These are phyloP conservation scores for Lacanobia wlatinum DNA, from an alignment of 2,888 invertebrate genomes.

Conservation along the genomic window DNA sequence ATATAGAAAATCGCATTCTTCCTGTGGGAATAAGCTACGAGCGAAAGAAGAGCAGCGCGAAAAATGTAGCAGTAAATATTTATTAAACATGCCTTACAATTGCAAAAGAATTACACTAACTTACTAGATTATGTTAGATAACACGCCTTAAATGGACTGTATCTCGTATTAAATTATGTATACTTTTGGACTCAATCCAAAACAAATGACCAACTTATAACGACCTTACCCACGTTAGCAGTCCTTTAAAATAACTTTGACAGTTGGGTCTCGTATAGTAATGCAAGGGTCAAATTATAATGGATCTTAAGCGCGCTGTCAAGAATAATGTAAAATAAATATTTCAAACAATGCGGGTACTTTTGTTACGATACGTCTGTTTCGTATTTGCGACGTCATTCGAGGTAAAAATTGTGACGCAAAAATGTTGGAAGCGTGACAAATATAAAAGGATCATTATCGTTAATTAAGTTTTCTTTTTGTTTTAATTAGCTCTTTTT, in stretches of 20 bases:
- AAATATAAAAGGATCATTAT: constrained; percentile 1
- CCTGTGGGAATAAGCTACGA: too few species aligned
- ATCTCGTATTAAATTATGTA: constrained; percentile 23
- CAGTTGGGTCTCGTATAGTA: background rate
- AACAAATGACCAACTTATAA: constrained; percentile 18
- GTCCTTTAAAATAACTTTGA: background rate
- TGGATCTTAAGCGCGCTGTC: constrained; percentile 3
- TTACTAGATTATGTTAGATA: constrained; percentile 7
- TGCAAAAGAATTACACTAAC: constrained; percentile 6
- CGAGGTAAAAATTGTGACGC: constrained; percentile 7
- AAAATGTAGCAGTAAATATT: background rate
- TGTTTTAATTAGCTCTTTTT: background rate
- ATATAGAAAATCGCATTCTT: too few species aligned
- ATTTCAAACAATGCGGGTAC: constrained; percentile 25
- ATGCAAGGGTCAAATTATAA: constrained; percentile 11
- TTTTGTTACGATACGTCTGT: background rate
- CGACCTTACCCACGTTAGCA: background rate
- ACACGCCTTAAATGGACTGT: background rate
- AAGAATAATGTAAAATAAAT: constrained; percentile 30
- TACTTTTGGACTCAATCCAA: constrained; percentile 51
- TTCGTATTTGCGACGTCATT: constrained; percentile 25
- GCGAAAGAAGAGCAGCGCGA: too few species aligned
- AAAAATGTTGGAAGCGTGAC: constrained; percentile 26
- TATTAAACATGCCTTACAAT: background rate
- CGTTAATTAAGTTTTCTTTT: constrained; percentile 1